Conservation (phyloP, 2,888 invertebrate genomes). For the Coecobrya sp. region DNA sequence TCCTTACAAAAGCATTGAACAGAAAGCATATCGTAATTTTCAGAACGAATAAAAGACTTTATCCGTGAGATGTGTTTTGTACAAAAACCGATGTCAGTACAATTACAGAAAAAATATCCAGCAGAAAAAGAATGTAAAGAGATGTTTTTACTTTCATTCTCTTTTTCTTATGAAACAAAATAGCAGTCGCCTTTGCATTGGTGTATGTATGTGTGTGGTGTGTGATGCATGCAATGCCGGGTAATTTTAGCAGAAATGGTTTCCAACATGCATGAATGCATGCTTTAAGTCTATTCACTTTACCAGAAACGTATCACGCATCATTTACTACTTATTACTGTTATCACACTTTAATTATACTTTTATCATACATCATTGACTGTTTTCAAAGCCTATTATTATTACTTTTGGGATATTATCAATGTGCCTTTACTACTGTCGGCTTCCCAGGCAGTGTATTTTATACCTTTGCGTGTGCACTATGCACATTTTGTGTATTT, state of each 20-base stretch:
- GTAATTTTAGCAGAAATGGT: neutral
- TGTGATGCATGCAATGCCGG: neutral
- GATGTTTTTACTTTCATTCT: no score
- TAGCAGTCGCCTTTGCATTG: no score
- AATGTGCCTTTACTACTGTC: neutral
- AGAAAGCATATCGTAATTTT: neutral
- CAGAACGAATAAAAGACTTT: neutral
- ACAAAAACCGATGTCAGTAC: neutral
- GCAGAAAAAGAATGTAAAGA: no score
- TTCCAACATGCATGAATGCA: conserved; percentile 1
- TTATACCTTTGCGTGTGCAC: no score
- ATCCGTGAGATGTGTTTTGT: neutral
- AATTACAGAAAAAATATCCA: no score
- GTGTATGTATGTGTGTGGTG: no score
- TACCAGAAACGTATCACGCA: conserved; percentile 24
- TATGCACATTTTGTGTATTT: no score
- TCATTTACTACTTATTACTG: conserved; percentile 32
- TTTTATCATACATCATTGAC: conserved; percentile 28
- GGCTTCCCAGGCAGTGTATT: neutral
- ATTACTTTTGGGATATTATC: neutral
- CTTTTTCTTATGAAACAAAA: no score
- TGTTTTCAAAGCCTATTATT: conserved; percentile 1
- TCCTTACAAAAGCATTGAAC: neutral
- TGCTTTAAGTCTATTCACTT: neutral
- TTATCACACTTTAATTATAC: conserved; percentile 42